Conservation (phyloP, 2,113 vertebrate species). For the Pluvianellus socialis region DNA sequence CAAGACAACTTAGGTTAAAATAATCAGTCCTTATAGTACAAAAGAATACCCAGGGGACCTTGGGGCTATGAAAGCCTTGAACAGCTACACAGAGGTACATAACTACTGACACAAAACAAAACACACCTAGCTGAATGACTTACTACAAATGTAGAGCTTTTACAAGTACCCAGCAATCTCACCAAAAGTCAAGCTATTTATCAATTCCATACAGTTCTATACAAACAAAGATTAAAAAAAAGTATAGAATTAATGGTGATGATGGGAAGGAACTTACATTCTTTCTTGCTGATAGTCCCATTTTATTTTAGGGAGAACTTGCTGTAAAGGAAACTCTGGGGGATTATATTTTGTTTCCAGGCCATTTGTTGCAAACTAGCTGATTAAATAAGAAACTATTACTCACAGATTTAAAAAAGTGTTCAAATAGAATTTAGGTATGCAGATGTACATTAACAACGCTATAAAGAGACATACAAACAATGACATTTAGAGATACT, state of each 20-base stretch:
- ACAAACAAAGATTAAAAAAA: neutral
- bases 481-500: neutral
- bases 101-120: neutral
- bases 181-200: neutral
- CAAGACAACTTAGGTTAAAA: neutral
- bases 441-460: neutral
- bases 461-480: neutral
- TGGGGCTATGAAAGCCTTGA: neutral
- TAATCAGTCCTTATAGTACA: neutral
- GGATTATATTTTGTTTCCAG: neutral
- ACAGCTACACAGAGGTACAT: neutral
- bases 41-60: neutral
- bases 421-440: neutral
- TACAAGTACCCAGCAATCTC: neutral
- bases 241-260: neutral
- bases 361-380: neutral
- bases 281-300: neutral
- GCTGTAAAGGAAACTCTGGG: neutral
- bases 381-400: neutral
- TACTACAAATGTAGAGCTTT: neutral
- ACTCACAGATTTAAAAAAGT: neutral
- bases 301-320: neutral
- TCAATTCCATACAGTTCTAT: neutral
- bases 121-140: neutral
- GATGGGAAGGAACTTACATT: neutral